Base-by-base conservation (phyloP, 1,140 invertebrate species). In the Capitella teleta region DNA sequence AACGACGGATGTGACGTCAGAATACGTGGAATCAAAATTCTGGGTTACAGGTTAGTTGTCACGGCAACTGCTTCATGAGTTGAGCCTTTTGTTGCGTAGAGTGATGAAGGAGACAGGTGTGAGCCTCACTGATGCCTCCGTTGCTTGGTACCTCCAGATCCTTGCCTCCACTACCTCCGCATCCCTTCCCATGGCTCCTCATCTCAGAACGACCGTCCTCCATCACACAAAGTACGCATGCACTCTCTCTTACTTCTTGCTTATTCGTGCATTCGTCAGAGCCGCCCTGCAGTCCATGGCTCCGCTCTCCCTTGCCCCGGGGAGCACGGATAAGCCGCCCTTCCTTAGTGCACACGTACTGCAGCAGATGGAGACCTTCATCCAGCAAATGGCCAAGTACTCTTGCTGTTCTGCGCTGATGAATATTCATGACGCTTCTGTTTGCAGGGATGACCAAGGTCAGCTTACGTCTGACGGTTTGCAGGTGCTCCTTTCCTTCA, bases 1-100 rank as follows among this genome's bases (percentile, higher is more conserved):
- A 68, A 62, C 58, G 68, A 69, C 59, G 68, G 67, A 1, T 71
- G 68, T 62, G 68, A 71, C 53, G 68, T 64, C n/a, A 60, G 68
- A 43, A 66, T 71, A 16, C 63, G 64, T 52, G 59, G 57, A 6
- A 28, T 69, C 25, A 69, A 67, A 38, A 61, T 61, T 32, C 42
- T 66, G 5, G 68, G 67, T 10, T 68, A 63, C 54, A 67, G 60
- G 66, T 68, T 58, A 56, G 58, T 54, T 21, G 16, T 14, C 18
- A 21, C 18, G 16, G 25, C 28, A 16, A 16, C 21, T 23, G 19
- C 14, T 19, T 12, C 5, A 21, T 40, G 8, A 12, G 12, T 38
- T 38, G 36, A 12, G 4, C 12, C 36, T 38, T 38, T 38, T 12
- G n/a, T 47, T n/a, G 4, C 55, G 25, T 50, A 66, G 66, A 51